phyloP scores from a whole-genome alignment of 2,888 invertebrate species.

The Buathra laborator region DNA sequence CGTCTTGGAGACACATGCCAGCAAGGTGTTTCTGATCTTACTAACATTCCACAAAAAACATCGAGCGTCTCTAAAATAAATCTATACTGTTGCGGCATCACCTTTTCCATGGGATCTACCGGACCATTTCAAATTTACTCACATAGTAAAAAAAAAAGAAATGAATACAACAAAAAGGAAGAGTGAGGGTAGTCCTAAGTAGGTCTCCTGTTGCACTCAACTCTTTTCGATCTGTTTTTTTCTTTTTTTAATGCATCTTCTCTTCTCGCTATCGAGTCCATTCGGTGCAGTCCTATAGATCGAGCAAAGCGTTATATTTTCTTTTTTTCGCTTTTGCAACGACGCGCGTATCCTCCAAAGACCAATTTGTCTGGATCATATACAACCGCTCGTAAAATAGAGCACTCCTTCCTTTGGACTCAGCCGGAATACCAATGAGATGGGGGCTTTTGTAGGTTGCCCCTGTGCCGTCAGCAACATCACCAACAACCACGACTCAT shows the following conservation, averaged over 20 bases:
- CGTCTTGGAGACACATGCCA: constrained; percentile 19
- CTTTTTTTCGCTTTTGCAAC: constrained; percentile 60
- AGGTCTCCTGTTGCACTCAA: constrained; percentile 4
- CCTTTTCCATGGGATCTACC: not conserved
- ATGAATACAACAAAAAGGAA: not conserved
- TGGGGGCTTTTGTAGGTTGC: constrained; percentile 72
- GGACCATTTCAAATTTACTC: not conserved
- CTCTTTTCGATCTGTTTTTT: constrained; percentile 1
- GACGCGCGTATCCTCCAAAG: constrained; percentile 71
- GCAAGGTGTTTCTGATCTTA: constrained; percentile 33
- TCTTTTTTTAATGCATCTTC: constrained; percentile 11
- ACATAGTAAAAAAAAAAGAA: not conserved
- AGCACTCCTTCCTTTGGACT: constrained; percentile 74
- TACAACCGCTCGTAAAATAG: constrained; percentile 81
- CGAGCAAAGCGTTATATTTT: constrained; percentile 42
- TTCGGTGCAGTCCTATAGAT: constrained; percentile 34
- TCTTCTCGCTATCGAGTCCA: constrained; percentile 51
- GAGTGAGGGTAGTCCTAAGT: constrained; percentile 1
- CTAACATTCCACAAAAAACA: constrained; percentile 19
- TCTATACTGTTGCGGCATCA: not conserved
- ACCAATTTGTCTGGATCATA: constrained; percentile 81
- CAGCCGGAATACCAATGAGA: constrained; percentile 80
- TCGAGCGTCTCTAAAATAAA: not conserved
- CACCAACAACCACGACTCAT: constrained; percentile 68
- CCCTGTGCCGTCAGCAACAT: constrained; percentile 70